These are phyloP conservation scores for Eurois occulta DNA, from an alignment of 2,888 invertebrate species.

Conservation along the genomic window DNA sequence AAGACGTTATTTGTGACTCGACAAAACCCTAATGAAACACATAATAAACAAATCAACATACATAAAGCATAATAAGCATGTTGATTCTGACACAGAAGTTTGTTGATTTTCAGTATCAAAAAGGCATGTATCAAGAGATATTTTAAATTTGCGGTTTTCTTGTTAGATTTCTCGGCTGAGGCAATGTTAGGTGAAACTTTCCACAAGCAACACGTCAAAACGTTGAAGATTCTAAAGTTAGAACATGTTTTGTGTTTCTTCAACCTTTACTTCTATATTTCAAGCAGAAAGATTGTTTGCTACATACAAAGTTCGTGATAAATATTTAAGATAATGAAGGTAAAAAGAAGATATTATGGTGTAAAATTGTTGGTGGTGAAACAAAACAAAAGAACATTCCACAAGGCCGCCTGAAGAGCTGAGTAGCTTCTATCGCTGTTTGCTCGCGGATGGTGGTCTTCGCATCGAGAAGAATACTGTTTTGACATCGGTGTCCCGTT, in stretches of 20 bases:
- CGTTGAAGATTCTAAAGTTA: conserved; percentile 20
- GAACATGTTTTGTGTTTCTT: conserved; percentile 20
- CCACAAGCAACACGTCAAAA: conserved; percentile 35
- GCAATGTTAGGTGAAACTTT: conserved; percentile 19
- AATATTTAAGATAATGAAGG: not conserved
- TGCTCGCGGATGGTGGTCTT: too few species aligned
- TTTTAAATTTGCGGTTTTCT: not conserved
- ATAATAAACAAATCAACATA: not conserved
- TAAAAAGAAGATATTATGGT: not conserved
- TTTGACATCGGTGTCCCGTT: too few species aligned
- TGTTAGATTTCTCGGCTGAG: not conserved
- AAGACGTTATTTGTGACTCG: not conserved
- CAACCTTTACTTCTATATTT: conserved; percentile 8
- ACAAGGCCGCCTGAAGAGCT: not conserved
- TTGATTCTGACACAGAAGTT: not conserved
- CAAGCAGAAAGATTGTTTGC: not conserved
- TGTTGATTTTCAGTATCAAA: conserved; percentile 1
- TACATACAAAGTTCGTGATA: not conserved
- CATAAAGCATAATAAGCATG: not conserved
- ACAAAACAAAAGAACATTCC: not conserved
- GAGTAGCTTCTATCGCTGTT: too few species aligned
- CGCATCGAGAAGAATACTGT: too few species aligned
- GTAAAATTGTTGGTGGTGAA: not conserved
- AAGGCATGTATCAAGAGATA: not conserved
- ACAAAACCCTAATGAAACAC: not conserved